Conservation (phyloP, 2,797 vertebrate species). For the Nyctalus aviator region DNA sequence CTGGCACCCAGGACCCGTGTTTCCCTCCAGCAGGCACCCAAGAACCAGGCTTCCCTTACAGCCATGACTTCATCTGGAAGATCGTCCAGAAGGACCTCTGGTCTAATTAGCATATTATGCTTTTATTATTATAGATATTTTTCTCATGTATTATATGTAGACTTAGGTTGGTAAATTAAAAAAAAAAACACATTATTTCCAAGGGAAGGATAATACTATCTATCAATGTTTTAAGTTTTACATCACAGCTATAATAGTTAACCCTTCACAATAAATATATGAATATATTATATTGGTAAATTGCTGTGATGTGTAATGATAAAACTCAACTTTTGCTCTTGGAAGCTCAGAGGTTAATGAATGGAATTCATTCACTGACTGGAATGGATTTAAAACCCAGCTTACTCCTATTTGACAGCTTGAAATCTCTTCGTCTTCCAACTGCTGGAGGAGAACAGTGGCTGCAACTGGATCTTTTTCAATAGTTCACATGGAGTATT, state of each 20-base stretch:
- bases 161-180: neutral
- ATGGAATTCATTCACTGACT: too few species aligned
- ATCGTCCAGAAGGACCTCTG: too few species aligned
- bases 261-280: neutral
- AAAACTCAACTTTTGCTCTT: neutral
- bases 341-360: neutral
- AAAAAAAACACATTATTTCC: neutral
- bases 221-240: constrained; percentile 18
- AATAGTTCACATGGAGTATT: neutral
- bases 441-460: neutral
- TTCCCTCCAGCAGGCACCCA: too few species aligned
- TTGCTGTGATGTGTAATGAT: neutral
- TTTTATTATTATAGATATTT: neutral
- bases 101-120: too few species aligned
- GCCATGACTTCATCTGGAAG: too few species aligned
- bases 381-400: neutral
- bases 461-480: too few species aligned
- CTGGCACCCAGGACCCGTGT: too few species aligned
- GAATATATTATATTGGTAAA: neutral
- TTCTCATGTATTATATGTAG: neutral
- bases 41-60: too few species aligned
- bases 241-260: neutral
- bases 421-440: neutral
- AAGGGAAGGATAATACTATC: neutral
- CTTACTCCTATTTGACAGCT: neutral